These are phyloP conservation scores for Wasmannia auropunctata DNA, from an alignment of 1,140 invertebrate genomes.

Conservation along the genomic window DNA sequence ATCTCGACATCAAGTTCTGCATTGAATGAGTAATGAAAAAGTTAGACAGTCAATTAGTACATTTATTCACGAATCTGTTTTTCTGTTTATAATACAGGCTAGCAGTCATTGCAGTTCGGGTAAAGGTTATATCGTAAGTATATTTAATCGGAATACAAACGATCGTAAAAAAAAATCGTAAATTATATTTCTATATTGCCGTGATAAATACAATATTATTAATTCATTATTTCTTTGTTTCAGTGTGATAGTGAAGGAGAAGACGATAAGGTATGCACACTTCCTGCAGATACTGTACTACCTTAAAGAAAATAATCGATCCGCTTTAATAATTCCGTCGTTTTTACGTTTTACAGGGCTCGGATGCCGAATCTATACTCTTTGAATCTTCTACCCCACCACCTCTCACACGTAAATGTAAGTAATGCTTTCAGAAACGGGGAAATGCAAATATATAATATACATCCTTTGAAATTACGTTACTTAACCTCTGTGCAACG, in stretches of 20 bases:
- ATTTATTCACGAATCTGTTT: background rate
- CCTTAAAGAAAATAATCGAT: background rate
- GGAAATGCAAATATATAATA: background rate
- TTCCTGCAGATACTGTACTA: background rate
- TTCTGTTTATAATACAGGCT: constrained; percentile 87
- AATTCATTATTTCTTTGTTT: constrained; percentile 81
- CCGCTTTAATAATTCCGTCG: background rate
- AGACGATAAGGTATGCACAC: constrained; percentile 91
- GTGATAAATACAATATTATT: background rate
- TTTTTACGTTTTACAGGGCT: constrained; percentile 85
- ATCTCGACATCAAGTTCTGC: background rate
- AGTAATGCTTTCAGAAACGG: constrained; percentile 65
- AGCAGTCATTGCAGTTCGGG: constrained; percentile 94
- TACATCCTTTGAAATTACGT: background rate
- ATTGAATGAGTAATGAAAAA: background rate
- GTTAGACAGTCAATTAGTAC: background rate
- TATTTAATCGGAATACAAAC: constrained; percentile 68
- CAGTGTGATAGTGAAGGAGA: constrained; percentile 96
- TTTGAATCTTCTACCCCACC: constrained; percentile 89
- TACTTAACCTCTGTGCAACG: background rate
- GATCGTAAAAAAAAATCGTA: background rate
- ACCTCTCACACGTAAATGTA: constrained; percentile 87
- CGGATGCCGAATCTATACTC: constrained; percentile 91
- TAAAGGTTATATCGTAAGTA: constrained; percentile 95
- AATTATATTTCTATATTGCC: background rate